Base-by-base conservation (phyloP, 2,113 vertebrate genomes). In the Protobothrops mucrosquamatus region DNA sequence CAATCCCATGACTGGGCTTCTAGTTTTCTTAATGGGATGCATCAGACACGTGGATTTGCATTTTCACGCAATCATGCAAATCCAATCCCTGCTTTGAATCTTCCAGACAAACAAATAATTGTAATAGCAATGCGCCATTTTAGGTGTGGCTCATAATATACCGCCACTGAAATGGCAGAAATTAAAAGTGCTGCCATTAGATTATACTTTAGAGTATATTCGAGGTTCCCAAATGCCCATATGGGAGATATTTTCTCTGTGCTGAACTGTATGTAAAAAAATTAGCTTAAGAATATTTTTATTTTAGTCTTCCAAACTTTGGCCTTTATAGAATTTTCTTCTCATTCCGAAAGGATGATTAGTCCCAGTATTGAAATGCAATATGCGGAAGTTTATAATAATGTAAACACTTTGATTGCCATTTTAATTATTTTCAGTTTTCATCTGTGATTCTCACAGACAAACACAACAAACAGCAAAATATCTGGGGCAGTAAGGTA, bases 91-190 rank as follows among this genome's bases (percentile, higher is more conserved):
- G 54, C 43, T 59, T 89, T 89, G 54, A 92, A 89, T 85, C 69
- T 24, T 59, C 43, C 54, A 23, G 55, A 74, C 52, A 55, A 89
- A 89, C 69, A 92, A 89, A 85, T 85, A 46, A n/a, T 85, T 85
- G 69, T n/a, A 56, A 48, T 85, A 20, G 29, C 69, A 61, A 51
- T 26, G 39, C 43, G 43, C 88, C 92, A 92, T 89, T 92, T 92
- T 89, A 92, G 64, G 64, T 89, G 87, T 57, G 87, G 26, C 39
- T 52, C 43, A 34, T 48, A 59, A 89, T 51, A 46, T 46, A 85
- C 29, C 39, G 54, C 55, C 51, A 88, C 54, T 89, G 39, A 92
- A 85, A 92, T 59, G 54, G 88, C 88, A 85, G 87, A 54, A 89
- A 85, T 48, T 48, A n/a, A 51, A 85, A 85, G 54, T 56, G 54